Conservation (phyloP, 2,113 vertebrate genomes). For the Otus sunia region DNA sequence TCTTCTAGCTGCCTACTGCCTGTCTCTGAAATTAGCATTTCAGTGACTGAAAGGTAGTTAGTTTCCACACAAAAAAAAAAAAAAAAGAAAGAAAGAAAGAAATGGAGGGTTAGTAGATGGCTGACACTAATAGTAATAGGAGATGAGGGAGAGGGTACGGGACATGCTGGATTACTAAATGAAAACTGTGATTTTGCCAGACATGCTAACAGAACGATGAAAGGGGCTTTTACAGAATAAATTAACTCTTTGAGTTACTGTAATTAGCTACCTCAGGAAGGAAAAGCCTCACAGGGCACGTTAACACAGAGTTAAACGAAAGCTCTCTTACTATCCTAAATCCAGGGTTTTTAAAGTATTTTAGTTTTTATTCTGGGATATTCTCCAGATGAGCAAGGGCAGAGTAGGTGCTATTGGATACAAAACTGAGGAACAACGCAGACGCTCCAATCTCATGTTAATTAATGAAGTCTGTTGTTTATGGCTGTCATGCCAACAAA, state of each 20-base stretch:
- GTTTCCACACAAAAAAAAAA: not conserved
- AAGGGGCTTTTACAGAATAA: slow-evolving; percentile 1
- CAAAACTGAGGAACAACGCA: not conserved
- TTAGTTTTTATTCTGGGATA: not conserved
- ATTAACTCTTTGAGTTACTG: slow-evolving; percentile 19
- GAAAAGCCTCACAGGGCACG: not conserved
- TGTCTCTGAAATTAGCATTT: slow-evolving; percentile 73
- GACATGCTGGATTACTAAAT: slow-evolving; percentile 33
- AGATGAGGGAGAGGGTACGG: not conserved
- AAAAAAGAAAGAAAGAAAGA: not conserved
- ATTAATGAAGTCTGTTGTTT: slow-evolving; percentile 50
- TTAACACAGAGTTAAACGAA: not conserved
- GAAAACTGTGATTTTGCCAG: slow-evolving; percentile 51
- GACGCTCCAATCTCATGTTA: not conserved
- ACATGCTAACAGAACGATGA: slow-evolving; percentile 28
- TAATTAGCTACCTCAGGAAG: slow-evolving; percentile 9
- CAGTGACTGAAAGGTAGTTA: slow-evolving; percentile 60
- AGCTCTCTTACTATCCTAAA: not conserved
- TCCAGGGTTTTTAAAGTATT: not conserved
- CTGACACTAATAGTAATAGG: slow-evolving; percentile 45
- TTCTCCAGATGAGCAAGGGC: not conserved
- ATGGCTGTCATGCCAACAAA: slow-evolving; percentile 40
- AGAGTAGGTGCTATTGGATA: not conserved
- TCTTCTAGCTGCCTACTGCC: slow-evolving; percentile 71
- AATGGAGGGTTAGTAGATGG: slow-evolving; percentile 10